These are phyloP conservation scores for Toxotes jaculatrix DNA, from an alignment of 2,113 vertebrate genomes.

Conservation along the genomic window DNA sequence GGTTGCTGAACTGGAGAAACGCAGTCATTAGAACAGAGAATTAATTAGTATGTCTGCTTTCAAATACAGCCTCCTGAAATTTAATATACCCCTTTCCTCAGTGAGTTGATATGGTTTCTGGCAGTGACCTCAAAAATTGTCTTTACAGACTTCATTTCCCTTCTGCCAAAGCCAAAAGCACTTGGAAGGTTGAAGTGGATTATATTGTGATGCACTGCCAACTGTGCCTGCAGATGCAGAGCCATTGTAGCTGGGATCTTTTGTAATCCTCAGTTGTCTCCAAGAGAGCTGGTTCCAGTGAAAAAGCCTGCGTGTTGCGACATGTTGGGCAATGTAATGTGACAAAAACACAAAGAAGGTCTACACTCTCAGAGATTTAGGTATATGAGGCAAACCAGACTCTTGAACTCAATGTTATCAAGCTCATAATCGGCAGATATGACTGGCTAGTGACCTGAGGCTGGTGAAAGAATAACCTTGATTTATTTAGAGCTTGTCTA, in stretches of 20 bases:
- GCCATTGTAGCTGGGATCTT: slow-evolving; percentile 27
- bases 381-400: not conserved
- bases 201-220: slow-evolving; percentile 47
- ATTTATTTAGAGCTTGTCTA: not conserved
- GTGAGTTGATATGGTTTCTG: slow-evolving; percentile 47
- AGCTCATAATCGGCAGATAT: not conserved
- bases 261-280: slow-evolving; percentile 45
- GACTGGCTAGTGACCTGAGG: not conserved
- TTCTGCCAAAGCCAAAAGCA: slow-evolving; percentile 47
- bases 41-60: slow-evolving; percentile 25
- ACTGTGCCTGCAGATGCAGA: slow-evolving; percentile 44
- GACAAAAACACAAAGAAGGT: slow-evolving; percentile 36
- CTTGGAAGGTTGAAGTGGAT: slow-evolving; percentile 44
- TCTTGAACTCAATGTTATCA: not conserved
- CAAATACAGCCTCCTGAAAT: slow-evolving; percentile 41
- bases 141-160: slow-evolving; percentile 54
- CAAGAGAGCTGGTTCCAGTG: slow-evolving; percentile 29
- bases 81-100: slow-evolving; percentile 38
- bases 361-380: slow-evolving; percentile 11
- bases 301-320: slow-evolving; percentile 6
- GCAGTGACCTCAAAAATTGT: slow-evolving; percentile 28
- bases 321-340: slow-evolving; percentile 29
- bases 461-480: not conserved
- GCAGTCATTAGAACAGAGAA: not conserved
- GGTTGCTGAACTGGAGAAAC: slow-evolving; percentile 8